phyloP scores from a whole-genome alignment of 2,113 vertebrate species.

The Ondatra zibethicus region DNA sequence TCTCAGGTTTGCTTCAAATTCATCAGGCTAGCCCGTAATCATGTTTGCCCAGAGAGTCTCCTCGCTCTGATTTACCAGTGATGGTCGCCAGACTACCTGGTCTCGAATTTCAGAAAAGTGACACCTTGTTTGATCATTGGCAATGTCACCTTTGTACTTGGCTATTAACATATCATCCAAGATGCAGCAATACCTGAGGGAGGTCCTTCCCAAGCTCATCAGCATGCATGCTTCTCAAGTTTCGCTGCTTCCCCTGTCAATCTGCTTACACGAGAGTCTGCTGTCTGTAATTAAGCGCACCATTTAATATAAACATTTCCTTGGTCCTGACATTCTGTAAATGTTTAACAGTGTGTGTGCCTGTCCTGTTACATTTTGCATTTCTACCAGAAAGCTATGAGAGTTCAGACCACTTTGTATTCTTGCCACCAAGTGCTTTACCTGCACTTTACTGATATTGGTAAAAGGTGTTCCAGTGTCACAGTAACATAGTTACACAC shows the following conservation, averaged over 20 bases:
- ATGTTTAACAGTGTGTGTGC: neutral
- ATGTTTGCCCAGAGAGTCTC: neutral
- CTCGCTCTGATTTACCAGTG: neutral
- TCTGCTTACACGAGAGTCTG: slow-evolving; percentile 26
- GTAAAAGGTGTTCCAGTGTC: neutral
- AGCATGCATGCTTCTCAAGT: neutral
- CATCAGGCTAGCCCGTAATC: neutral
- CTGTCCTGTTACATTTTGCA: neutral
- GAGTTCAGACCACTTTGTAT: neutral
- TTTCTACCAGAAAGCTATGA: neutral
- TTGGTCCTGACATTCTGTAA: neutral
- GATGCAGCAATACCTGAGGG: neutral
- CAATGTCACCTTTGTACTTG: neutral
- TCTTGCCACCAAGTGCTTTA: neutral
- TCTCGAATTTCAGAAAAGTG: neutral
- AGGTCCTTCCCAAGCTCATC: neutral
- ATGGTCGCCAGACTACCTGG: neutral
- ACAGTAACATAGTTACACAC: neutral
- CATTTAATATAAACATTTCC: neutral
- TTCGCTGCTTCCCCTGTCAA: neutral
- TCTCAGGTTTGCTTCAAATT: neutral
- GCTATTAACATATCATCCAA: neutral
- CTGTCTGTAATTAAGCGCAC: neutral
- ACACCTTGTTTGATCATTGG: neutral
- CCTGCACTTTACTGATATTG: neutral